Percentiles rank a stretch among this genome's conserved stretches.
Evolutionary conservation across 2,113 vertebrate genomes (phyloP).

Genomic region (Poicephalus meyeri): DNA sequence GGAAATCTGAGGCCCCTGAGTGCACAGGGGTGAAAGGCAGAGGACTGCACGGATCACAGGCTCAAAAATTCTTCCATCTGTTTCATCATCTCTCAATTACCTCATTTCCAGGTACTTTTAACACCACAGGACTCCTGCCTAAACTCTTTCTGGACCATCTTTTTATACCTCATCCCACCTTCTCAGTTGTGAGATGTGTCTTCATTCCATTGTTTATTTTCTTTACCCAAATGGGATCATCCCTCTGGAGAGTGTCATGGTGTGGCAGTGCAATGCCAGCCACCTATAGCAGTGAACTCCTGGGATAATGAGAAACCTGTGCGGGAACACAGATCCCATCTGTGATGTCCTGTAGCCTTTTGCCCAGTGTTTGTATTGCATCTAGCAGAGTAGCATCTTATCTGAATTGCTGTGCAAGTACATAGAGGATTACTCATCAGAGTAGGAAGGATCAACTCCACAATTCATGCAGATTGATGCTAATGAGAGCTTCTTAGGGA

Average conservation of each 20-base stretch:
- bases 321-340: background rate
- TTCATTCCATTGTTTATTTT: background rate
- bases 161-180: background rate
- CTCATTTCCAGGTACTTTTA: background rate
- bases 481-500: background rate
- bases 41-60: background rate
- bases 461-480: background rate
- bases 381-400: background rate
- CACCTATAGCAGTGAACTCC: rapidly evolving
- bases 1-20: background rate
- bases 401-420: background rate
- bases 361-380: background rate
- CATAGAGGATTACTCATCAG: background rate
- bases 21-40: background rate
- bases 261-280: background rate
- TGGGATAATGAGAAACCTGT: background rate
- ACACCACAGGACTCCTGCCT: background rate
- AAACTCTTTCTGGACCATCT: background rate
- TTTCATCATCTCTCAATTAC: background rate
- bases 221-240: background rate
- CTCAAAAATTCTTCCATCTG: background rate
- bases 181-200: background rate
- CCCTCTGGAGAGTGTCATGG: background rate
- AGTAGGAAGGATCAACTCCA: background rate
- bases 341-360: background rate